phyloP scores from a whole-genome alignment of 2,888 invertebrate species.

The Danaus chrysippus region DNA sequence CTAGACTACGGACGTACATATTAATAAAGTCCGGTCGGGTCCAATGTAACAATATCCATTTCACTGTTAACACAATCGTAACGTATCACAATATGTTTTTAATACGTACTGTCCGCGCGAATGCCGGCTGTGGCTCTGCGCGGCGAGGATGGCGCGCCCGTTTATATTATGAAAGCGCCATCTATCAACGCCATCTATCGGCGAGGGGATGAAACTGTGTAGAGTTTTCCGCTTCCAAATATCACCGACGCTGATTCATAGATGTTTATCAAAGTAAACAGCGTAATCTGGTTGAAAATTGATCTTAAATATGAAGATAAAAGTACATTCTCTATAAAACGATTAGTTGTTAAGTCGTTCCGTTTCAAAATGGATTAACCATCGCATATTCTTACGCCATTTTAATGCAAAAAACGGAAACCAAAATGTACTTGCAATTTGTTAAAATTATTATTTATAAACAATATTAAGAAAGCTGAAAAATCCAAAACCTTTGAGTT shows the following conservation, averaged over 20 bases:
- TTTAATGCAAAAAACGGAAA: too few relatives aligned
- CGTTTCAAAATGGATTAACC: too few relatives aligned
- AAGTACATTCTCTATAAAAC: too few relatives aligned
- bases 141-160: conserved; percentile 46
- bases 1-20: conserved; percentile 62
- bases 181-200: conserved; percentile 58
- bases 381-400: too few relatives aligned
- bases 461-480: too few relatives aligned
- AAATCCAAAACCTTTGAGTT: too few relatives aligned
- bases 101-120: conserved; percentile 55
- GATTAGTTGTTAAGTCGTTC: too few relatives aligned
- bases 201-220: conserved; percentile 50
- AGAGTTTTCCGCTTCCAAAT: conserved; percentile 42
- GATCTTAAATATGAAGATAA: too few relatives aligned
- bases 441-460: too few relatives aligned
- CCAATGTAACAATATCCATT: conserved; percentile 70
- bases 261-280: too few relatives aligned
- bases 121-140: conserved; percentile 64
- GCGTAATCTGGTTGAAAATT: too few relatives aligned
- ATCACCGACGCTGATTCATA: conserved; percentile 11
- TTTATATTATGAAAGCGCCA: conserved; percentile 64
- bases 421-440: too few relatives aligned
- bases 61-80: conserved; percentile 36
- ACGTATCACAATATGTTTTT: conserved; percentile 48
- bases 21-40: conserved; percentile 74